Base-by-base conservation (phyloP, 2,888 invertebrate species). In the Chymomyza fuscimana region DNA sequence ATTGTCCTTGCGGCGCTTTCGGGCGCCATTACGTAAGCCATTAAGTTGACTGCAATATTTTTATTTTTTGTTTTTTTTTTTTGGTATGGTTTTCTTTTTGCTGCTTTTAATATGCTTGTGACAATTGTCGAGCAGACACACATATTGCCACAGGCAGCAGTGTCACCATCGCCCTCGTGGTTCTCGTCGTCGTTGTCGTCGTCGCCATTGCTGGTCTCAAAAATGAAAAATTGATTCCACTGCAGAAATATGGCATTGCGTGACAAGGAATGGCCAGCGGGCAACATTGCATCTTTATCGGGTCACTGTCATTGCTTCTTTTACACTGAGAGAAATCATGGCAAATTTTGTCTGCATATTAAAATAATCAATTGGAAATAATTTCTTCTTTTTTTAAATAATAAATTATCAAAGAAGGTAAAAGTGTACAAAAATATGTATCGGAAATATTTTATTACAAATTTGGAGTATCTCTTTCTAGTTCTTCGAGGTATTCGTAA, bases 171-270 rank as follows among this genome's bases (percentile, higher is more conserved):
- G 12, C 12, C 40, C 5, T 46, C 40, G 36, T 36, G 67, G 63
- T 50, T 73, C 73, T 62, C 50, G 70, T 61, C 65, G 82, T 69
- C 78, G 76, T 9, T 7, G 6, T 32, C 9, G 32, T 32, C 25
- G 25, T 74, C 82, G 76, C 67, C 16, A 19, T n/a, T 54, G 54
- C 36, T 60, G 36, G 36, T 16, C 56, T 25, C 29, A n/a, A 62
- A 62, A 40, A 36, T 46, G 61, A 46, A 86, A 88, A 84, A 84
- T 84, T 86, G 87, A 88, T 84, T 84, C 77, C 67, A 75, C 71
- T 73, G 74, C 76, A 74, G 62, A 78, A 82, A 76, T 86, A 83
- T 70, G 69, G 63, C 72, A 76, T 74, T 60, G 72, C 69, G 61
- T n/a, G 67, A 3, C 22, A 19, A 58, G 22, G 54, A 54, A 54